These are phyloP conservation scores for Rhyacophila evoluta DNA, from an alignment of 2,888 invertebrate genomes.

Conservation along the genomic window DNA sequence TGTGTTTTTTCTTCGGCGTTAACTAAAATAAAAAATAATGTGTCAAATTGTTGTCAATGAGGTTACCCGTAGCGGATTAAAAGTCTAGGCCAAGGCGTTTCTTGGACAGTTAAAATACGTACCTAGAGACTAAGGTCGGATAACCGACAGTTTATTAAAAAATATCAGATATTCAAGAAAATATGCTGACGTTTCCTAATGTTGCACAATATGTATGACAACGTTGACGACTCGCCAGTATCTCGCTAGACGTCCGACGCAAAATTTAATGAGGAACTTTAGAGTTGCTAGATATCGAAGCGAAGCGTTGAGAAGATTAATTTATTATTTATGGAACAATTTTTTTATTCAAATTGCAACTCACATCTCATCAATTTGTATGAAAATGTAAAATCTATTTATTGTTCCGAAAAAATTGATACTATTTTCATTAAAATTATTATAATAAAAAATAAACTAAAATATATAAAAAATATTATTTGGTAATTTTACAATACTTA, in stretches of 20 bases:
- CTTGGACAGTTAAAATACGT: not conserved
- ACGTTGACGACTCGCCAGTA: constrained; percentile 37
- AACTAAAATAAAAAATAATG: not conserved
- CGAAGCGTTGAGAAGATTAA: too few relatives aligned
- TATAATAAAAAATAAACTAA: too few relatives aligned
- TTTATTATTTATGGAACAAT: too few relatives aligned
- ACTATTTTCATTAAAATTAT: too few relatives aligned
- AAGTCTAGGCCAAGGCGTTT: not conserved
- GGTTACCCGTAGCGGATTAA: not conserved
- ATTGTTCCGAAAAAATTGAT: too few relatives aligned
- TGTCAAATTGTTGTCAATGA: not conserved
- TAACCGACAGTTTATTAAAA: constrained; percentile 26
- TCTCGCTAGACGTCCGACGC: not conserved
- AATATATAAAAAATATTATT: too few relatives aligned
- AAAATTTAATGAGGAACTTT: not conserved
- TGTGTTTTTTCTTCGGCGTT: not conserved
- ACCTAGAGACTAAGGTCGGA: constrained; percentile 31
- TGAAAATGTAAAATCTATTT: too few relatives aligned
- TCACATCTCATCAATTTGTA: too few relatives aligned
- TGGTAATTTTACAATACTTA: too few relatives aligned
- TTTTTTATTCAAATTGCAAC: too few relatives aligned
- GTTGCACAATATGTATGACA: constrained; percentile 39
- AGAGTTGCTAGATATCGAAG: not conserved
- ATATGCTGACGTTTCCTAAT: constrained; percentile 27
- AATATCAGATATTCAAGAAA: constrained; percentile 19